phyloP scores from a whole-genome alignment of 1,140 invertebrate genomes.

The Calycopis cecrops region DNA sequence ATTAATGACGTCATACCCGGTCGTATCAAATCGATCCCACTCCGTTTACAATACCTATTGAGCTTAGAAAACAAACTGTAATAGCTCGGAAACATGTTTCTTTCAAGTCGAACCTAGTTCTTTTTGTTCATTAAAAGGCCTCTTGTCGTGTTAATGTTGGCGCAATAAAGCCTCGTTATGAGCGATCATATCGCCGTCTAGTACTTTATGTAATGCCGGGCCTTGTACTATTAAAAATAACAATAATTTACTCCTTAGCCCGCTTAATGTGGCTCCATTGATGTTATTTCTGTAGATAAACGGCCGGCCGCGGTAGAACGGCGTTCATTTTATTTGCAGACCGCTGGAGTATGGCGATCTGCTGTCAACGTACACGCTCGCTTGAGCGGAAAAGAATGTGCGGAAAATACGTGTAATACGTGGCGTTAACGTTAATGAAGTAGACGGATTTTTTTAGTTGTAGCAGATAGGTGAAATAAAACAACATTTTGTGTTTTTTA shows the following conservation, averaged over 20 bases:
- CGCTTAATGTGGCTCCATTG: background rate
- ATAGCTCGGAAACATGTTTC: slow-evolving; percentile 7
- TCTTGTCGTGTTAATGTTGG: slow-evolving; percentile 6
- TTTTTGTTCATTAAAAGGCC: background rate
- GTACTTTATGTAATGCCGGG: slow-evolving; percentile 3
- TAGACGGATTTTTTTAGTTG: too few species aligned
- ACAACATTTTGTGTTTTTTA: too few species aligned
- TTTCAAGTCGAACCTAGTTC: background rate
- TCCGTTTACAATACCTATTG: too few species aligned
- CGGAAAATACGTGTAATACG: too few species aligned
- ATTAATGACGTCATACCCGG: too few species aligned
- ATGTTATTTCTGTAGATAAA: background rate
- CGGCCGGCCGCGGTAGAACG: background rate
- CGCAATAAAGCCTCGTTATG: background rate
- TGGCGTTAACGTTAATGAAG: too few species aligned
- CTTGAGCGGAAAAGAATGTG: too few species aligned
- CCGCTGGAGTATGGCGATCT: too few species aligned
- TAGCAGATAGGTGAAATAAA: too few species aligned
- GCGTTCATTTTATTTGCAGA: too few species aligned
- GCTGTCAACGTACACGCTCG: too few species aligned
- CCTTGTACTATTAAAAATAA: slow-evolving; percentile 10
- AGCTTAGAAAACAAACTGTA: slow-evolving; percentile 3
- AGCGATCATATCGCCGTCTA: slow-evolving; percentile 3
- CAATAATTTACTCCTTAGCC: slow-evolving; percentile 10
- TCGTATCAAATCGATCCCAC: too few species aligned